Evolutionary conservation across 2,888 invertebrate genomes (phyloP), one percentile per base, ranked within the genome.

Genomic region (Cacoxenus indagator): DNA sequence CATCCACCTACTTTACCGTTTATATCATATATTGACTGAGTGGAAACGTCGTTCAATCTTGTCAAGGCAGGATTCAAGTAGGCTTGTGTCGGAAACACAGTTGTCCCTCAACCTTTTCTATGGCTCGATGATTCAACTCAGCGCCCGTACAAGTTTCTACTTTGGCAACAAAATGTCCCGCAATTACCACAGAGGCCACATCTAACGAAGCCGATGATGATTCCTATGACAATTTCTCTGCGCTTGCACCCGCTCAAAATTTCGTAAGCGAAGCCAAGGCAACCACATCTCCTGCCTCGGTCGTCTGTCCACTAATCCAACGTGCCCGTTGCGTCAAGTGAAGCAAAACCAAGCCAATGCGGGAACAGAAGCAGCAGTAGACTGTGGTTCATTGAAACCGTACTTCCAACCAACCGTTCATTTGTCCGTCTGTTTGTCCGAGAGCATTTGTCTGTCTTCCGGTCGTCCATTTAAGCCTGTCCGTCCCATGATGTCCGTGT

Each of bases 111-210:
- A n/a, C n/a, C n/a, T n/a, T n/a, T n/a, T n/a, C n/a, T n/a, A n/a
- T n/a, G n/a, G n/a, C n/a, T n/a, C n/a, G n/a, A n/a, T n/a, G n/a
- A n/a, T n/a, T n/a, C n/a, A n/a, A n/a, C n/a, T 31, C 31, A 31
- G 5, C 31, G 31, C 31, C 6, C 11, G 59, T 51, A 59, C 65
- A 67, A 67, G 59, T 62, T 64, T 67, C 67, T 77, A 75, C 76
- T 80, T 76, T 84, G 82, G 82, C 84, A 84, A 85, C 84, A 84
- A 85, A 85, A 85, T 85, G 85, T 83, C 84, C 85, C 86, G 84
- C 86, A 86, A 86, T 86, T 86, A 86, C 86, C 85, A 83, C 85
- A 83, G 83, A 85, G 86, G 85, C 86, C 86, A 84, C 86, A 85
- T 85, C 86, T 86, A 86, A 85, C 86, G 85, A 86, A 85, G 84